Percentiles rank a stretch among this genome's conserved stretches.
Conservation (phyloP, 1,140 invertebrate genomes). For the Anoplophora glabripennis region DNA sequence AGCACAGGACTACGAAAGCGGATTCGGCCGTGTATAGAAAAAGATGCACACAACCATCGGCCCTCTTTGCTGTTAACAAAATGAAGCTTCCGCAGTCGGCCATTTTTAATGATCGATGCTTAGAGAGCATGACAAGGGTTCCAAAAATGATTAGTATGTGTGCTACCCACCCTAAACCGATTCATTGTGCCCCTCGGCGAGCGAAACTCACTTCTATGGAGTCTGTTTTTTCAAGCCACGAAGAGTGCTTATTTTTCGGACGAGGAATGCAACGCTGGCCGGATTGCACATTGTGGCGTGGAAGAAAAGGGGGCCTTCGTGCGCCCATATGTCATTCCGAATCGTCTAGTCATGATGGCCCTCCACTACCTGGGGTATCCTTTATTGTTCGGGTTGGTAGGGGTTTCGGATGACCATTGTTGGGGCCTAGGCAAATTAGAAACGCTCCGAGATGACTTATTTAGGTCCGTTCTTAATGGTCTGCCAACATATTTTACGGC, state of each 20-base stretch:
- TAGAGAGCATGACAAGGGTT: constrained; percentile 36
- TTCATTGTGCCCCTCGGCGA: constrained; percentile 22
- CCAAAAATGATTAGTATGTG: constrained; percentile 36
- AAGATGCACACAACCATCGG: background rate
- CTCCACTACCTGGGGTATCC: constrained; percentile 13
- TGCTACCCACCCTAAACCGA: constrained; percentile 25
- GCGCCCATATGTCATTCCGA: constrained; percentile 11
- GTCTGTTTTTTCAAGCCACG: constrained; percentile 31
- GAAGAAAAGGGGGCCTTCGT: constrained; percentile 1
- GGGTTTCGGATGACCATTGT: background rate
- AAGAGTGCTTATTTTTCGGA: constrained; percentile 32
- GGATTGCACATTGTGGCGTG: constrained; percentile 13
- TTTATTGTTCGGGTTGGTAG: constrained; percentile 13
- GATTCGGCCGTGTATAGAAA: too few species aligned
- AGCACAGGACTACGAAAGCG: too few species aligned
- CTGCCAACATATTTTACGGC: background rate
- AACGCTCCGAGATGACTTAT: constrained; percentile 33
- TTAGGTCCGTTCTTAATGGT: constrained; percentile 4
- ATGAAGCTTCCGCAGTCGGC: constrained; percentile 21
- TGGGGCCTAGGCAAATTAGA: constrained; percentile 7
- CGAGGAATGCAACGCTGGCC: constrained; percentile 31
- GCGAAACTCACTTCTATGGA: constrained; percentile 30
- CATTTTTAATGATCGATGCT: constrained; percentile 40
- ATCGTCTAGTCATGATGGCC: constrained; percentile 19
- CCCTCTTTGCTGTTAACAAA: constrained; percentile 27